These are phyloP conservation scores for Hystrix cristata DNA, from an alignment of 2,113 vertebrate species.

Conservation along the genomic window DNA sequence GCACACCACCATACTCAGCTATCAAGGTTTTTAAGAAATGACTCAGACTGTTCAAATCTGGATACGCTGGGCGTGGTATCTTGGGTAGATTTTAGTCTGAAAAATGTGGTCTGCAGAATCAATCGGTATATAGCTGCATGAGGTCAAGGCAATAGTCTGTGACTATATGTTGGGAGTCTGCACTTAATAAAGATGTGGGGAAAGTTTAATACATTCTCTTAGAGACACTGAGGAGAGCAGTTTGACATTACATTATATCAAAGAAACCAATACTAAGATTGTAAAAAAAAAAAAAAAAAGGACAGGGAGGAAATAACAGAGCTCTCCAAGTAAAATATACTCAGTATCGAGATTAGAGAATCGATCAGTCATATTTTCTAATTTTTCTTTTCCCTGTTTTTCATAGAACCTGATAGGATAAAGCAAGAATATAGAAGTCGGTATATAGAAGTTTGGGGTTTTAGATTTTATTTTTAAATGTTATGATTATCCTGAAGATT, in stretches of 20 bases:
- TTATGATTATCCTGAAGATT: neutral
- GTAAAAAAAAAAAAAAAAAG: neutral
- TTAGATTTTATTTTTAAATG: neutral
- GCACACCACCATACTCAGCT: neutral
- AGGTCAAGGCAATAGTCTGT: neutral
- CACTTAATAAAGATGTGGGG: neutral
- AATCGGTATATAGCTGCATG: neutral
- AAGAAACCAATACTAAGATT: neutral
- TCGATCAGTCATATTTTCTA: neutral
- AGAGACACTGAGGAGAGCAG: neutral
- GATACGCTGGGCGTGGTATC: neutral
- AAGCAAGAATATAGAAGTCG: neutral
- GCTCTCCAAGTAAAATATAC: neutral
- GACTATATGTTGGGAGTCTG: neutral
- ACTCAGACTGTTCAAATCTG: neutral
- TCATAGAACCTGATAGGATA: neutral
- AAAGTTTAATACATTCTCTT: neutral
- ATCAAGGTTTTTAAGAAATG: neutral
- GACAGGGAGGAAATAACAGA: neutral
- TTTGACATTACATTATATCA: neutral
- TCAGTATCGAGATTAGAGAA: neutral
- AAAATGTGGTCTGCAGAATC: neutral
- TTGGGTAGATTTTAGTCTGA: neutral
- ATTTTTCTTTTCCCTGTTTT: constrained; percentile 3
- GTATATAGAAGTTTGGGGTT: neutral